A percentile compares a stretch with the other conserved stretches of the same genome.
phyloP scores from a whole-genome alignment of 2,888 invertebrate species.

The Xylota sylvarum region DNA sequence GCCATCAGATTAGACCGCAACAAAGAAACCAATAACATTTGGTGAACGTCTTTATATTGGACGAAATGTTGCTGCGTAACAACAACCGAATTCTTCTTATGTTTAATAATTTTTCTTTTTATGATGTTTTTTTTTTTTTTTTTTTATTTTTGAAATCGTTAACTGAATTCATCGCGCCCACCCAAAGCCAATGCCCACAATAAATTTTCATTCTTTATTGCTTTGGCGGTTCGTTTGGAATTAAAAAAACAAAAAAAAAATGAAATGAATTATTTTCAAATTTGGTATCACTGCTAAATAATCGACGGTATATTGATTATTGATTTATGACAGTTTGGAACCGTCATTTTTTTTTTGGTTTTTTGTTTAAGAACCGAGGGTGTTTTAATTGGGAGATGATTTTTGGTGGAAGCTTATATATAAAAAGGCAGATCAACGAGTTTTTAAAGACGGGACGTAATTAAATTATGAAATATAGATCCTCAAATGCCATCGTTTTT shows the following conservation, averaged over 20 bases:
- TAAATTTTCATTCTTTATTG: constrained; percentile 43
- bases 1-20: constrained; percentile 41
- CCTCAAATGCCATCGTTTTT: too few relatives aligned
- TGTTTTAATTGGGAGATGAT: neutral
- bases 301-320: neutral
- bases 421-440: neutral
- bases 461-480: neutral
- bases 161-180: constrained; percentile 62
- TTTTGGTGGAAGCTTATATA: neutral
- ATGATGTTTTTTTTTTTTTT: constrained; percentile 1
- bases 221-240: constrained; percentile 37
- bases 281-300: constrained; percentile 21
- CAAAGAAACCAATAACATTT: constrained; percentile 49
- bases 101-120: neutral
- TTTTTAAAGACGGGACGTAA: neutral
- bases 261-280: constrained; percentile 2
- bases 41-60: constrained; percentile 45
- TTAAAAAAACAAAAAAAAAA: constrained; percentile 14
- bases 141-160: constrained; percentile 32
- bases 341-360: constrained; percentile 9
- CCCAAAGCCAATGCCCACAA: constrained; percentile 38
- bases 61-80: constrained; percentile 38
- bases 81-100: constrained; percentile 38
- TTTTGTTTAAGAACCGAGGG: neutral
- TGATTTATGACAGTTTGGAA: constrained; percentile 21